A percentile compares a stretch with the other conserved stretches of the same genome.
Evolutionary conservation across 2,113 vertebrate genomes (phyloP).

Genomic region (Delphinapterus leucas): DNA sequence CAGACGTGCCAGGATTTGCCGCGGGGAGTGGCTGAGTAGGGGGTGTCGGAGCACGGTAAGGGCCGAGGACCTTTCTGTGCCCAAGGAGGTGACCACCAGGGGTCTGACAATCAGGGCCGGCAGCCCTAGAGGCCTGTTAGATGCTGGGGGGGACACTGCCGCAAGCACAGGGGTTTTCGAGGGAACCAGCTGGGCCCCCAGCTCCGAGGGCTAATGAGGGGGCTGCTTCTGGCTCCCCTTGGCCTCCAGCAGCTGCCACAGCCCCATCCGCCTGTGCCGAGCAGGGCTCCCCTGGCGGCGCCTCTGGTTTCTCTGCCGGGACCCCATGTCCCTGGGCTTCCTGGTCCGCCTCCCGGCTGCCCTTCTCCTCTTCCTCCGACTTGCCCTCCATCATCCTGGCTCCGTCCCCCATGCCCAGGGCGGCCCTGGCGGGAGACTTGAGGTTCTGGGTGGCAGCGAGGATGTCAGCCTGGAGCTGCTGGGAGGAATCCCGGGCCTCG

Average conservation of each 20-base stretch:
- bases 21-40: neutral
- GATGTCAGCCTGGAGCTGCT: slow-evolving; percentile 88
- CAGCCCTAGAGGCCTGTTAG: neutral
- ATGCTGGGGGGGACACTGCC: neutral
- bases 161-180: slow-evolving; percentile 3
- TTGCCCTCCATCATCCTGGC: slow-evolving; percentile 44
- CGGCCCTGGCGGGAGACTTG: slow-evolving; percentile 83
- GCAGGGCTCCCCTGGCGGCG: neutral
- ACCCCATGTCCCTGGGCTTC: fast-evolving
- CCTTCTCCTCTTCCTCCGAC: neutral
- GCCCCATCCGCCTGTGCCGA: neutral
- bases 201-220: neutral
- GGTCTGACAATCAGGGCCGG: neutral
- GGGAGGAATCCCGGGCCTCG: slow-evolving; percentile 83
- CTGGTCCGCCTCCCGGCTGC: fast-evolving
- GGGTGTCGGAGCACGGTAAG: neutral
- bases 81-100: neutral
- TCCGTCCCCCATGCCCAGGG: slow-evolving; percentile 76
- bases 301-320: fast-evolving
- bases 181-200: neutral
- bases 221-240: neutral
- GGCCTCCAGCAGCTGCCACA: neutral
- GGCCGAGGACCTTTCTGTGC: neutral
- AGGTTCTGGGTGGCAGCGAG: slow-evolving; percentile 88
- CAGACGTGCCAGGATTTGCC: neutral